Evolutionary conservation across 2,888 invertebrate species (phyloP), one percentile per base, ranked within the genome.

Genomic region (Meta bourneti): DNA sequence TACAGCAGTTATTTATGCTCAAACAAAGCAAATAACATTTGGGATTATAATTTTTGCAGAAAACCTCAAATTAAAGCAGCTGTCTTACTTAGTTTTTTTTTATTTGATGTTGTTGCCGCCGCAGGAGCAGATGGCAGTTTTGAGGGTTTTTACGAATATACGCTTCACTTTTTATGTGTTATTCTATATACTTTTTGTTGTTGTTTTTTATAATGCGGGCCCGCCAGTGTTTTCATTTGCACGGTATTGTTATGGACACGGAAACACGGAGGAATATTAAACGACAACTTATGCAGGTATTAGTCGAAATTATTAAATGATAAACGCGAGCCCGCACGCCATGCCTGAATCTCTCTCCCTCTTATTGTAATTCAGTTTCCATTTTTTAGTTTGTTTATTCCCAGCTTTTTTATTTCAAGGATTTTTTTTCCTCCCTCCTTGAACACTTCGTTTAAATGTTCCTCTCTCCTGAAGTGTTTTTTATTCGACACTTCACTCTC

Each of bases 261-360:
- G 72, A 88, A 91, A 87, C 91, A 78, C 72, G 81, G 49, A 86
- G 86, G 91, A 86, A 91, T 91, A 91, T 91, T 91, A 91, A 91
- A 91, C 91, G 91, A 91, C 91, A 91, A 82, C 87, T 87, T 91
- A 91, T 91, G 91, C 91, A 91, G 91, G 91, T 91, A 91, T 91
- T 91, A 91, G 91, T 91, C 87, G 91, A 91, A 91, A 91, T 91
- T 91, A 91, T 91, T 91, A 91, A 91, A 91, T 91, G 91, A 91
- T 91, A 91, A 91, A 91, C 91, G 91, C 83, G 78, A 70, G 72
- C 91, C 91, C 91, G 87, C 91, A 91, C 91, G 91, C 87, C 71
- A 91, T 49, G 49, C 49, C 69, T 34, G 19, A 88, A 78, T 82
- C 81, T 83, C 48, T 80, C 90, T 34, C 90, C 84, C 69, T 83